These are phyloP conservation scores for Eciton burchellii DNA, from an alignment of 1,140 invertebrate genomes.

Conservation along the genomic window DNA sequence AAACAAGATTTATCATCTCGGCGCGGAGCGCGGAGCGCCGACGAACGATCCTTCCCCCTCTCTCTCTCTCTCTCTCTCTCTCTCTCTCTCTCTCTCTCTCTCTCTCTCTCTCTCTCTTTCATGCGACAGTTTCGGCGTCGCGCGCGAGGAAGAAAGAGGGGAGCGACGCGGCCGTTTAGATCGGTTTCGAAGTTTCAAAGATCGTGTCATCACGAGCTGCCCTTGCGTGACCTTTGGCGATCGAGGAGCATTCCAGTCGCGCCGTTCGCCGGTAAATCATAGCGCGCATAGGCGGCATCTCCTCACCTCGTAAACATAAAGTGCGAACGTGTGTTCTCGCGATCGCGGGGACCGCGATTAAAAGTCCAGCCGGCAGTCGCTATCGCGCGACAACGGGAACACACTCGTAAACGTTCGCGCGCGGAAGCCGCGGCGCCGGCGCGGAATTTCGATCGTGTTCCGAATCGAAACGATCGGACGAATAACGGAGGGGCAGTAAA, in stretches of 20 bases:
- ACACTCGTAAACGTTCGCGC: constrained; percentile 59
- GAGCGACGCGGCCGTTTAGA: too few species aligned
- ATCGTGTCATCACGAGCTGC: too few species aligned
- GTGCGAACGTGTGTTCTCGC: constrained; percentile 62
- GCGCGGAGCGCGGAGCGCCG: constrained; percentile 38
- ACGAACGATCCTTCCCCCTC: constrained; percentile 36
- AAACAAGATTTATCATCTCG: constrained; percentile 82
- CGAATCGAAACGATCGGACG: constrained; percentile 24
- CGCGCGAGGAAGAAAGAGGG: background rate
- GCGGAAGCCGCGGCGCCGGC: background rate
- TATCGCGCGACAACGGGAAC: constrained; percentile 62
- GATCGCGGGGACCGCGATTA: constrained; percentile 53
- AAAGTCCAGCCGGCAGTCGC: constrained; percentile 42
- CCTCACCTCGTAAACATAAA: constrained; percentile 55
- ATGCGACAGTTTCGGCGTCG: constrained; percentile 17
- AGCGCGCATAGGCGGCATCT: too few species aligned
- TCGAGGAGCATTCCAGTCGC: too few species aligned
- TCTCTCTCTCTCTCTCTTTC: background rate
- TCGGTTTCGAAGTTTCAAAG: too few species aligned
- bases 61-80: background rate
- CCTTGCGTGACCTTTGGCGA: too few species aligned
- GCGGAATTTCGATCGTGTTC: constrained; percentile 48
- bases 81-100: background rate
- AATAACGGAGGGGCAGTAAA: too few species aligned
- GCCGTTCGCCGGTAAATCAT: too few species aligned